A percentile compares a stretch with the other conserved stretches of the same genome.
Evolutionary conservation across 2,113 vertebrate species (phyloP).

Genomic region (Limanda limanda): DNA sequence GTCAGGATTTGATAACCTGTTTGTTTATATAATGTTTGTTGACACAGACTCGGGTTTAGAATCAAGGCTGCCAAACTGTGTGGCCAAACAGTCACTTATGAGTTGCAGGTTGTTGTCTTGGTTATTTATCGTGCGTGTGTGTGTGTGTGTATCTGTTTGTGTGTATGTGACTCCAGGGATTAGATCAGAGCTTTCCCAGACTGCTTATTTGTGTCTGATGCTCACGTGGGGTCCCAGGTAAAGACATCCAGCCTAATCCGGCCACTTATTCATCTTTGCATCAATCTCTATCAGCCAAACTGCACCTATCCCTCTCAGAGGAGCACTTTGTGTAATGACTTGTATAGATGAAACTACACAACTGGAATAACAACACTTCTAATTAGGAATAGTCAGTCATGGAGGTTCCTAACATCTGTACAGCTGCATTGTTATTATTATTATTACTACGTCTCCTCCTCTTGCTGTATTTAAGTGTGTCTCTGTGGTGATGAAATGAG

Average conservation of each 20-base stretch:
- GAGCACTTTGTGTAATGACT: constrained; percentile 1
- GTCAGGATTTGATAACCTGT: neutral
- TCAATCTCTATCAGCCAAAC: constrained; percentile 11
- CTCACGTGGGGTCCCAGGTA: constrained; percentile 58
- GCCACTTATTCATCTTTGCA: constrained; percentile 21
- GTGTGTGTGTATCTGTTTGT: constrained; percentile 5
- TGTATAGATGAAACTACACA: neutral
- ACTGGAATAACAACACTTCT: neutral
- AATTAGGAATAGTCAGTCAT: neutral
- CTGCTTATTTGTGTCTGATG: constrained; percentile 69
- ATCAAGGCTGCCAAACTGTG: neutral
- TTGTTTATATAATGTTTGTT: neutral
- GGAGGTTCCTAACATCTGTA: neutral
- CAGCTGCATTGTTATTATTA: neutral
- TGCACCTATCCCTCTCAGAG: constrained; percentile 22
- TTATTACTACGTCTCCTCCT: neutral
- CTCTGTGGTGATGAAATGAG: constrained; percentile 37
- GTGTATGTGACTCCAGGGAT: constrained; percentile 62
- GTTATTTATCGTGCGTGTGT: constrained; percentile 49
- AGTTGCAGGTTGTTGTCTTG: constrained; percentile 22
- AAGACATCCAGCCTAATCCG: constrained; percentile 61
- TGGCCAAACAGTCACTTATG: neutral
- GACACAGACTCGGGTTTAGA: neutral
- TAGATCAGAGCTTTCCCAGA: constrained; percentile 68
- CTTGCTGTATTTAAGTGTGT: constrained; percentile 23